Conservation (phyloP, 2,113 vertebrate genomes). For the Epinephelus fuscoguttatus region DNA sequence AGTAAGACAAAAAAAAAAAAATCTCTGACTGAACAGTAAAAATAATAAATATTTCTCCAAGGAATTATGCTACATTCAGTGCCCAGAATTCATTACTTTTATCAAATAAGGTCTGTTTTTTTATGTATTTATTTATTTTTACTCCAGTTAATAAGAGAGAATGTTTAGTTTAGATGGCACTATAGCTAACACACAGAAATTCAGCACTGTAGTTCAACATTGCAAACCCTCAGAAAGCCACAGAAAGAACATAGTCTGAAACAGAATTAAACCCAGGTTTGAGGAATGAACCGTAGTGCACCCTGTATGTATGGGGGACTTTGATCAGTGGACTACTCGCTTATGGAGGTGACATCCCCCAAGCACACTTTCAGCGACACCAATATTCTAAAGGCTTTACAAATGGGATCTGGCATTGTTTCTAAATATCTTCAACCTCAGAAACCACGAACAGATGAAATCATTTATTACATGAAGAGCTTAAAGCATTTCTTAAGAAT, state of each 20-base stretch:
- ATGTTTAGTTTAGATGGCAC: background rate
- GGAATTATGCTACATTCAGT: slow-evolving; percentile 24
- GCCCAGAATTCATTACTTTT: slow-evolving; percentile 41
- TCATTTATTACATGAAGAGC: slow-evolving; percentile 11
- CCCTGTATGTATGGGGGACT: too few relatives aligned
- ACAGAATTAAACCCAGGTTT: background rate
- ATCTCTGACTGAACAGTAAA: slow-evolving; percentile 26
- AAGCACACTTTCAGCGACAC: background rate
- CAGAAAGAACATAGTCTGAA: background rate
- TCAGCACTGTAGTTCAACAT: slow-evolving; percentile 1
- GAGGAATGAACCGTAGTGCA: background rate
- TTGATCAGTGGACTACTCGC: background rate
- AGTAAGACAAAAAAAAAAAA: slow-evolving; percentile 11
- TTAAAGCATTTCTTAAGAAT: slow-evolving; percentile 7
- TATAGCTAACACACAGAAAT: background rate
- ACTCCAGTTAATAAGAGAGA: slow-evolving; percentile 6
- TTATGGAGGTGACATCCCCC: background rate
- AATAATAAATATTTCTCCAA: slow-evolving; percentile 45
- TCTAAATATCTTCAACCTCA: slow-evolving; percentile 26
- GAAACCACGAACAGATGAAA: slow-evolving; percentile 5
- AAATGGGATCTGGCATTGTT: background rate
- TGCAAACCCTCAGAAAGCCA: too few relatives aligned
- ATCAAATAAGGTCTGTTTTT: slow-evolving; percentile 32
- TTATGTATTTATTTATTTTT: background rate
- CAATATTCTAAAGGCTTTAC: background rate